Base-by-base conservation (phyloP, 1,140 invertebrate genomes). In the Euura saliciscinereae region DNA sequence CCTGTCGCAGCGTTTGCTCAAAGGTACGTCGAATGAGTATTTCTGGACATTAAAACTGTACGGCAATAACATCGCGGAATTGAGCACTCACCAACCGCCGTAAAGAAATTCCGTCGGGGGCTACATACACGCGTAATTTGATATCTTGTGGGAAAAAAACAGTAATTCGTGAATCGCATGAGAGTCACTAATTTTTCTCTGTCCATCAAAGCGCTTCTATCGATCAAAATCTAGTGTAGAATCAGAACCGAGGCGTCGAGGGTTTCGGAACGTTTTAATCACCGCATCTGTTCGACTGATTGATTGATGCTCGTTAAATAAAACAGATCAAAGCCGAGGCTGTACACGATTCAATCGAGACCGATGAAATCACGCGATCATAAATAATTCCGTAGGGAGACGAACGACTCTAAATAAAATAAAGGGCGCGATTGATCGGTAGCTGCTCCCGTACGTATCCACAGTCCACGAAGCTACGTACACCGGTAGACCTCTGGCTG, bases 1-100 rank as follows among this genome's bases (percentile, higher is more conserved):
- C 81, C 65, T 85, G 83, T 76, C 81, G 83, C 72, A 83, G 73
- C 42, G 80, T 81, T 46, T 85, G 83, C 73, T 84, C 83, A 4
- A 81, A 84, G 80, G 83, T 85, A 78, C 51, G 51, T 59, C 51
- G 51, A 59, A 59, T n/a, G 59, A 64, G 8, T 64, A 28, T 28
- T 64, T 64, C 8, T 64, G 13, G 8, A 13, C 13, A 13, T 10
- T 64, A 13, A 10, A 10, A 28, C 28, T 28, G 28, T 28, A 28
- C 28, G 28, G 28, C 28, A 28, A 28, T 28, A 28, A 28, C 28
- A 28, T 28, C 28, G 28, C 28, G 28, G 28, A 28, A 28, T 28
- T 28, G 28, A 28, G 28, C 28, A 28, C 28, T 28, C 28, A 28
- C 28, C 28, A 28, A 28, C 28, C 28, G 28, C 28, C 28, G 28